Evolutionary conservation across 2,888 invertebrate species (phyloP), one percentile per base, ranked within the genome.

Genomic region (Epistrophe grossulariae): DNA sequence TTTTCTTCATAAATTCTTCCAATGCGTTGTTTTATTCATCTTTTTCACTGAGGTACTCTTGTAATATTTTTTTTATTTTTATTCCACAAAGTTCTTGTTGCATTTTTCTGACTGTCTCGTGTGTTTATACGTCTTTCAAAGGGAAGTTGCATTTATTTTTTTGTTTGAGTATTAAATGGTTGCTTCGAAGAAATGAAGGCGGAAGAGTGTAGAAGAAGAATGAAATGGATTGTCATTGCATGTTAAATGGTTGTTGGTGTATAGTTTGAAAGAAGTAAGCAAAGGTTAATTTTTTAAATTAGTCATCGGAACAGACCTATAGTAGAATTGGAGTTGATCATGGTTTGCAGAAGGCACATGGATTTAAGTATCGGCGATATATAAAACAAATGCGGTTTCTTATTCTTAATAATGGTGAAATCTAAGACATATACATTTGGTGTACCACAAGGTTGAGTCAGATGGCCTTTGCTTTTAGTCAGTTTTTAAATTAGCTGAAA

Each of bases 21-120:
- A 50, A 11, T 64, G 24, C 66, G 77, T 71, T 77, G 57, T 77
- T 81, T 77, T 81, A 71, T 81, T 77, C 71, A 81, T 77, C 28
- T 71, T 71, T 71, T 77, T 15, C 28, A 55, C 48, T 70, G 55
- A 43, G 74, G 50, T 66, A 17, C 71, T 71, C 55, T 19, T 72
- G 64, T 82, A 59, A 64, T 82, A 72, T 31, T 43, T 38, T 31
- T 43, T 38, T 40, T 35, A 1, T 7, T 38, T 17, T 48, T 43
- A 50, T 50, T 71, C 72, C 45, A 71, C 17, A 82, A 76, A 35
- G 77, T 66, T 78, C 38, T 78, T 78, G 66, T 78, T 72, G 82
- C 71, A 70, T 81, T 83, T 43, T 48, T 64, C 35, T 57, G 15
- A 43, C 28, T 62, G 40, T 40, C n/a, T 52, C 40, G 35, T 64